Conservation (phyloP, 2,888 invertebrate species). For the Drosophila falleni region DNA sequence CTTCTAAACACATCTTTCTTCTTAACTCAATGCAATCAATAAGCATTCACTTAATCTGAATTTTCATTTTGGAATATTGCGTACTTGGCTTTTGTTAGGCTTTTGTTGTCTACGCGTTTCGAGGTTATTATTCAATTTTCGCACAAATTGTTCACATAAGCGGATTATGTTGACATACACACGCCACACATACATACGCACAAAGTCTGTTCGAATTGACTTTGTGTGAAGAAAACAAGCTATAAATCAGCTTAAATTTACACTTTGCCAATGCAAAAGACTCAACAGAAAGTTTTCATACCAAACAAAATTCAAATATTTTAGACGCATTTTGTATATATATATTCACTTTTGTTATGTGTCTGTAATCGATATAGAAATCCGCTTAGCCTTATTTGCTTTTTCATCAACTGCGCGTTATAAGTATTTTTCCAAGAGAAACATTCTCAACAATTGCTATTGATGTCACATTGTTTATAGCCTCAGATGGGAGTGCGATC, state of each 20-base stretch:
- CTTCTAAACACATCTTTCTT: background rate
- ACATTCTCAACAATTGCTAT: slow-evolving; percentile 26
- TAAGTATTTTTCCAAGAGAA: slow-evolving; percentile 12
- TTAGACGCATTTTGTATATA: slow-evolving; percentile 1
- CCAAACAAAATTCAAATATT: slow-evolving; percentile 14
- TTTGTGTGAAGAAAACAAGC: slow-evolving; percentile 46
- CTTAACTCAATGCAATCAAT: slow-evolving; percentile 36
- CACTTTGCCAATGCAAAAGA: slow-evolving; percentile 43
- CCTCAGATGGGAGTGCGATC: slow-evolving; percentile 7
- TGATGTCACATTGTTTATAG: slow-evolving; percentile 8
- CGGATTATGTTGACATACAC: slow-evolving; percentile 59
- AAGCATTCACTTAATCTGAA: slow-evolving; percentile 56
- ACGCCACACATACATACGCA: slow-evolving; percentile 7
- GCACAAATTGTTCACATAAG: slow-evolving; percentile 68
- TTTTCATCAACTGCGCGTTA: slow-evolving; percentile 24
- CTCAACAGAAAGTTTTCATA: slow-evolving; percentile 20
- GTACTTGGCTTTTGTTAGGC: slow-evolving; percentile 36
- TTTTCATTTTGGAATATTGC: slow-evolving; percentile 46
- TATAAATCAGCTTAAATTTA: slow-evolving; percentile 66
- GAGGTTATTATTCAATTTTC: slow-evolving; percentile 74
- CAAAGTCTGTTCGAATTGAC: slow-evolving; percentile 17
- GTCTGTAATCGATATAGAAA: slow-evolving; percentile 57
- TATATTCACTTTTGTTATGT: background rate
- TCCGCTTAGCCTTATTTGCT: slow-evolving; percentile 54
- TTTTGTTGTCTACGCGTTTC: slow-evolving; percentile 29